phyloP scores from a whole-genome alignment of 2,888 invertebrate species.

The Chloroclystis v-ata region DNA sequence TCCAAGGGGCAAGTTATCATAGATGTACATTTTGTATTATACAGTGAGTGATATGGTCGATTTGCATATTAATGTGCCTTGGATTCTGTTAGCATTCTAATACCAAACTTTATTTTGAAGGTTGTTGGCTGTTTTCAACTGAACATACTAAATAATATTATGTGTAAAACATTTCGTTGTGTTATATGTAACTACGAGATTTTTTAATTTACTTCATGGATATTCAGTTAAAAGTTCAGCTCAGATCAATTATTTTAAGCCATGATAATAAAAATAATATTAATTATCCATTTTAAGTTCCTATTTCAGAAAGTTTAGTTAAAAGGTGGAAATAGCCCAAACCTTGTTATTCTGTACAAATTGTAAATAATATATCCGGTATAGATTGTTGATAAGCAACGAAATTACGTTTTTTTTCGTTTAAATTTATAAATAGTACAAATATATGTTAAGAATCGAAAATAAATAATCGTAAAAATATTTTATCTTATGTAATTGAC shows the following conservation, averaged over 20 bases:
- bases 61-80: slow-evolving; percentile 1
- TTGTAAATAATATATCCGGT: slow-evolving; percentile 59
- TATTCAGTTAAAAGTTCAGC: too few species aligned
- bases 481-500: slow-evolving; percentile 35
- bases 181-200: too few species aligned
- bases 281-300: too few species aligned
- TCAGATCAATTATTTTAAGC: too few species aligned
- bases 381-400: slow-evolving; percentile 41
- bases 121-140: not conserved
- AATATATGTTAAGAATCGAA: slow-evolving; percentile 63
- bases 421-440: slow-evolving; percentile 72
- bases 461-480: slow-evolving; percentile 34
- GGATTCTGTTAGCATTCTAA: not conserved
- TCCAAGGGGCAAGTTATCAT: not conserved
- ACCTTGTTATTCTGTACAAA: slow-evolving; percentile 38
- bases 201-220: too few species aligned
- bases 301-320: not conserved
- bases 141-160: too few species aligned
- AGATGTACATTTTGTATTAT: slow-evolving; percentile 59
- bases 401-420: slow-evolving; percentile 40
- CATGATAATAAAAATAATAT: too few species aligned
- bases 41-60: too few species aligned
- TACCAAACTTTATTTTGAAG: not conserved
- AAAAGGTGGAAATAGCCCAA: not conserved
- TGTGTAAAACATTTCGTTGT: too few species aligned